These are phyloP conservation scores for Rhopalosiphum maidis DNA, from an alignment of 1,140 invertebrate species.

Conservation along the genomic window DNA sequence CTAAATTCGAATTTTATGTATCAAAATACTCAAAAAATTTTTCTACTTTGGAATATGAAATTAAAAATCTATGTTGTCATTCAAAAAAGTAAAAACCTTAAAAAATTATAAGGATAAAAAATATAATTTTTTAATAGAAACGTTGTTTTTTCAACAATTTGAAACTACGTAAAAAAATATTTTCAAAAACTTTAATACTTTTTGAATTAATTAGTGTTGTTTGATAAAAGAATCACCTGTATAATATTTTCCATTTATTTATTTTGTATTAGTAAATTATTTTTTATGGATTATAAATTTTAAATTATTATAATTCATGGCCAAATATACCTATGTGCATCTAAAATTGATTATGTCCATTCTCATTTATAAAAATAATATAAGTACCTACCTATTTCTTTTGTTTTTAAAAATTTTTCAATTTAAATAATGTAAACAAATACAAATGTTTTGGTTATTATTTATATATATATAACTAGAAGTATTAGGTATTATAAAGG, in stretches of 20 bases:
- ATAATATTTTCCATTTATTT: not conserved
- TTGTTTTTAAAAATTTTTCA: not conserved
- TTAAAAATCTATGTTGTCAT: too few relatives aligned
- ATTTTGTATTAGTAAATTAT: not conserved
- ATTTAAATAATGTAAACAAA: not conserved
- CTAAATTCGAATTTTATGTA: too few relatives aligned
- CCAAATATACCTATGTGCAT: not conserved
- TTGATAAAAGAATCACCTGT: too few relatives aligned
- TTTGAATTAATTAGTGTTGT: too few relatives aligned
- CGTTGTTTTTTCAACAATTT: too few relatives aligned
- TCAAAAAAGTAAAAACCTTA: too few relatives aligned
- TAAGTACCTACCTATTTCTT: not conserved
- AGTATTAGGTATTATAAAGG: not conserved
- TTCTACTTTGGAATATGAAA: too few relatives aligned
- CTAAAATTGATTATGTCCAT: not conserved
- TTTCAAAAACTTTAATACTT: too few relatives aligned
- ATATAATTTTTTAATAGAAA: too few relatives aligned
- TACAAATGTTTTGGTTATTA: not conserved
- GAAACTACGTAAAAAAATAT: too few relatives aligned
- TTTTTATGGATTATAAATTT: not conserved
- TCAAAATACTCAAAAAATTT: too few relatives aligned
- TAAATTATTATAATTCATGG: not conserved
- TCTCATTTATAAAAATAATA: not conserved
- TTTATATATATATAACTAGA: not conserved
- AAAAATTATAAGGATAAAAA: too few relatives aligned